phyloP scores from a whole-genome alignment of 2,113 vertebrate species.

The Shinisaurus crocodilurus region DNA sequence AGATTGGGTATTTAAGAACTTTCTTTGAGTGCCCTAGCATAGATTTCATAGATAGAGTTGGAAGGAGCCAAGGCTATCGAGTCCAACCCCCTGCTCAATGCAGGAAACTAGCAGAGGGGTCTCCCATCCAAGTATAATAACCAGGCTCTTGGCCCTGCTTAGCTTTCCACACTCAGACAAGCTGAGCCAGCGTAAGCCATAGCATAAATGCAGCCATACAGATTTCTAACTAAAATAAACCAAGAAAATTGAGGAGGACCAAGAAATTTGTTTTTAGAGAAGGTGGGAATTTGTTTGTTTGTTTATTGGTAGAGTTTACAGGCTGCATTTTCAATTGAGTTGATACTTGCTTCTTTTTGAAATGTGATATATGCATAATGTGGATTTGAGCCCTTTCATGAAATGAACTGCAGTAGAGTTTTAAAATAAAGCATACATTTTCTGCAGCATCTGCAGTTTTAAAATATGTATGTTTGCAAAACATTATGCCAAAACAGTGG shows the following conservation, averaged over 20 bases:
- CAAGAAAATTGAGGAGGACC: not conserved
- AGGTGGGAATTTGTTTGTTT: not conserved
- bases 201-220: not conserved
- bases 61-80: too few species aligned
- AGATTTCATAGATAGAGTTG: too few species aligned
- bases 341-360: not conserved
- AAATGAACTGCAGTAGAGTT: not conserved
- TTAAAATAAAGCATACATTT: not conserved
- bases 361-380: not conserved
- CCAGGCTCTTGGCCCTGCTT: too few species aligned
- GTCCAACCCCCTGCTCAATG: too few species aligned
- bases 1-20: not conserved
- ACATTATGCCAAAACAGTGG: not conserved
- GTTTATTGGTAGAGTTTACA: not conserved
- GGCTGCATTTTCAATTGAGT: not conserved
- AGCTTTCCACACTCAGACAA: too few species aligned
- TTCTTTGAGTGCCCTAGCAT: not conserved
- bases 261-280: not conserved
- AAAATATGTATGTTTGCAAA: not conserved
- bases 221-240: not conserved
- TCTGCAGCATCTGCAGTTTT: not conserved
- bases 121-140: too few species aligned
- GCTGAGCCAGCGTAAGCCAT: too few species aligned
- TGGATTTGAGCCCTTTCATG: not conserved
- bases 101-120: too few species aligned